phyloP scores from a whole-genome alignment of 2,888 invertebrate genomes.

The Heteromyza rotundicornis region DNA sequence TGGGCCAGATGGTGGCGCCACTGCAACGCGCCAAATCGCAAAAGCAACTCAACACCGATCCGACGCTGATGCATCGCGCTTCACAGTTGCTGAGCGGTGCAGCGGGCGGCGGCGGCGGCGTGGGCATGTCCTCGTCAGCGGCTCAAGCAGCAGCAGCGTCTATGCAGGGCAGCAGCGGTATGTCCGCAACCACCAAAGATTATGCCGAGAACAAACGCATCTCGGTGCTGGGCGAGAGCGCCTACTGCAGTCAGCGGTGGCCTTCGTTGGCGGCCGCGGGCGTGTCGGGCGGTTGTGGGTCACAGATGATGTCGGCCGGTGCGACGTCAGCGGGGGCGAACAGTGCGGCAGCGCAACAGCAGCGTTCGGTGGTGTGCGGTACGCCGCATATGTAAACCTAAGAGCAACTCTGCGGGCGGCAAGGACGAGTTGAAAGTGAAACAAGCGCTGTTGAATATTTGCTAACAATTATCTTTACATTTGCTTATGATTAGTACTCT shows the following conservation, averaged over 20 bases:
- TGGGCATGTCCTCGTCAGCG: constrained; percentile 39
- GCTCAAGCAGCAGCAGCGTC: constrained; percentile 28
- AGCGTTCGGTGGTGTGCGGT: constrained; percentile 58
- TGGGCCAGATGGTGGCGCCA: constrained; percentile 62
- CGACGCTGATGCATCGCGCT: constrained; percentile 69
- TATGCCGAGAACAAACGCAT: constrained; percentile 56
- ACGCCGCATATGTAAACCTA: constrained; percentile 64
- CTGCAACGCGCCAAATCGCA: constrained; percentile 75
- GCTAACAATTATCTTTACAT: constrained; percentile 23
- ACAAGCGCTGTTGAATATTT: constrained; percentile 42
- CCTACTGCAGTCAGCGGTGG: constrained; percentile 63
- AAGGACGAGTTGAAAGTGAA: constrained; percentile 42
- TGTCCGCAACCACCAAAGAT: constrained; percentile 49
- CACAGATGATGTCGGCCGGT: constrained; percentile 48
- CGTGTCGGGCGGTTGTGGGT: constrained; percentile 50
- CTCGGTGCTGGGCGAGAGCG: constrained; percentile 61
- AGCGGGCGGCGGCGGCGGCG: constrained; percentile 57
- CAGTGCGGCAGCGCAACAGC: constrained; percentile 41
- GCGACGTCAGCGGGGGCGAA: constrained; percentile 40
- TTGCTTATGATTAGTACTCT: not conserved
- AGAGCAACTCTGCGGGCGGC: not conserved
- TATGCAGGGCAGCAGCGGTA: constrained; percentile 28
- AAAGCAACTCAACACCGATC: constrained; percentile 85
- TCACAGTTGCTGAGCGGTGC: constrained; percentile 63
- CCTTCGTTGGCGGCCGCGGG: constrained; percentile 56